These are phyloP conservation scores for Leptothorax acervorum DNA, from an alignment of 2,888 invertebrate species.

Conservation along the genomic window DNA sequence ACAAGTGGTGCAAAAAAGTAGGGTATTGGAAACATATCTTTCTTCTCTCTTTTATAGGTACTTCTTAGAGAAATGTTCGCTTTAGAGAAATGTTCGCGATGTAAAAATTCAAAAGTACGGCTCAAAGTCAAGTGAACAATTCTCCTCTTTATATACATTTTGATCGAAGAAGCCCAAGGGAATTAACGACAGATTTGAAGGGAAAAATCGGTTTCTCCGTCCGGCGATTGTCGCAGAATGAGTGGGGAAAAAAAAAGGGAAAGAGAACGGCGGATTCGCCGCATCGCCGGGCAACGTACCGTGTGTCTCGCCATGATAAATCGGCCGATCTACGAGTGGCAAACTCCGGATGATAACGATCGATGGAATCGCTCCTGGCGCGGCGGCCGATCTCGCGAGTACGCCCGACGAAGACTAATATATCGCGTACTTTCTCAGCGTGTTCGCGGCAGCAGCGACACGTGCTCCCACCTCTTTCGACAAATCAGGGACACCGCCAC, in stretches of 20 bases:
- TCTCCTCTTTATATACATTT: background rate
- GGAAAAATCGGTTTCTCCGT: background rate
- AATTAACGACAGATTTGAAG: background rate
- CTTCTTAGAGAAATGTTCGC: background rate
- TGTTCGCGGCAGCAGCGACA: conserved; percentile 56
- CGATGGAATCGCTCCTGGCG: conserved; percentile 46
- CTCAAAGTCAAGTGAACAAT: background rate
- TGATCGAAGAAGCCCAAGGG: background rate
- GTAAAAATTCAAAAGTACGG: background rate
- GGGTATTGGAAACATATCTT: background rate
- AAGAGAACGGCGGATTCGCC: background rate
- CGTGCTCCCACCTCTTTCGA: conserved; percentile 71
- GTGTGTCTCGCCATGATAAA: conserved; percentile 54
- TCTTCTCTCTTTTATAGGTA: background rate
- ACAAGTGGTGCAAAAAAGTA: background rate
- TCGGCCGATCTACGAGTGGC: conserved; percentile 22
- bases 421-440: conserved; percentile 65
- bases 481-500: conserved; percentile 53
- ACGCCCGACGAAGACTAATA: conserved; percentile 69
- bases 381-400: conserved; percentile 62
- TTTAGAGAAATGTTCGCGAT: background rate
- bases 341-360: conserved; percentile 34
- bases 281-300: conserved; percentile 26
- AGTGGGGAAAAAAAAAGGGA: background rate
- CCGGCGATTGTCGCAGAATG: background rate